Conservation (phyloP, 1,140 invertebrate species). For the Phocides pigmalion region DNA sequence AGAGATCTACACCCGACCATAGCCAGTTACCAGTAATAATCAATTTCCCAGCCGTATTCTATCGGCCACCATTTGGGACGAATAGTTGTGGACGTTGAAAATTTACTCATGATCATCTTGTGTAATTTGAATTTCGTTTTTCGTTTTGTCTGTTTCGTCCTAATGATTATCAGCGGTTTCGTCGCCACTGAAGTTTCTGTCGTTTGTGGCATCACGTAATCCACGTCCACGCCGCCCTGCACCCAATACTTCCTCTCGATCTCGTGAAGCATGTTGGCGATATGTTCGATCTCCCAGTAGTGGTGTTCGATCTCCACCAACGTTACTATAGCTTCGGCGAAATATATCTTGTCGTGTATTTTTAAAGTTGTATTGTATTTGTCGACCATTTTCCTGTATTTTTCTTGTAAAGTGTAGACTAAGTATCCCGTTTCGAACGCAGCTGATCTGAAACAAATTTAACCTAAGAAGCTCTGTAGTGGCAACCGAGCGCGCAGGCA, state of each 20-base stretch:
- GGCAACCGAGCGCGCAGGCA: too few relatives aligned
- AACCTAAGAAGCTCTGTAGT: too few relatives aligned
- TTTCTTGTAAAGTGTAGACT: constrained; percentile 40
- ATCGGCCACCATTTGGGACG: constrained; percentile 39
- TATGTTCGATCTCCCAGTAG: constrained; percentile 49
- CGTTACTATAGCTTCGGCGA: constrained; percentile 38
- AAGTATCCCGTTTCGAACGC: constrained; percentile 43
- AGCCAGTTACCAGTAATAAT: background rate
- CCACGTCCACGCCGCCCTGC: background rate
- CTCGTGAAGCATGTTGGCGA: constrained; percentile 45
- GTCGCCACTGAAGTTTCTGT: too few relatives aligned
- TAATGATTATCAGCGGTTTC: too few relatives aligned
- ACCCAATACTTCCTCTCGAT: constrained; percentile 51
- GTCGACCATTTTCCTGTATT: constrained; percentile 49
- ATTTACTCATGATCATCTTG: too few relatives aligned
- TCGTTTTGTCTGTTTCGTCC: too few relatives aligned
- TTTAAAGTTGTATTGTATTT: constrained; percentile 42
- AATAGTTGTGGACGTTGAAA: too few relatives aligned
- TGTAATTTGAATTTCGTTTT: background rate
- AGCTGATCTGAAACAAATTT: constrained; percentile 7
- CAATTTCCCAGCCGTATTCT: constrained; percentile 20
- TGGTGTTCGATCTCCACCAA: constrained; percentile 48
- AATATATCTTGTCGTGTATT: constrained; percentile 22
- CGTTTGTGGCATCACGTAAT: background rate
- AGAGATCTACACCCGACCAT: too few relatives aligned